Evolutionary conservation across 1,140 invertebrate species (phyloP).

Genomic region (Charaxes varanes): DNA sequence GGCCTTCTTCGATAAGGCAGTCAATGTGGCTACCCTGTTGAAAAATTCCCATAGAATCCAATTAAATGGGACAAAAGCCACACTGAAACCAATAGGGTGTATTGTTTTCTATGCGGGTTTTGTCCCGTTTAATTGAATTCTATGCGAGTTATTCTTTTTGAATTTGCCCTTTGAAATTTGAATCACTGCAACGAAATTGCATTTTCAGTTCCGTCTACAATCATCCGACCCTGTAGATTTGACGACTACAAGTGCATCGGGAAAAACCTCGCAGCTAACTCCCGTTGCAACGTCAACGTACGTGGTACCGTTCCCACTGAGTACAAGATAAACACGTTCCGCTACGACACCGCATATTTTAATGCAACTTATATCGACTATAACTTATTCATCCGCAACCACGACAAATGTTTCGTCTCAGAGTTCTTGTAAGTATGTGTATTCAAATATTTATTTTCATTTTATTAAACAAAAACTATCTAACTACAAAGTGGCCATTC

Average conservation of each 20-base stretch:
- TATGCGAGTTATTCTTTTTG: too few relatives aligned
- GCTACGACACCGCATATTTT: slow-evolving; percentile 44
- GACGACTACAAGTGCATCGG: slow-evolving; percentile 27
- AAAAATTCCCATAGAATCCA: not conserved
- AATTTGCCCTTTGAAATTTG: too few relatives aligned
- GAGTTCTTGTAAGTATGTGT: slow-evolving; percentile 51
- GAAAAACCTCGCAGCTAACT: slow-evolving; percentile 32
- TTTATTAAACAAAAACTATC: too few relatives aligned
- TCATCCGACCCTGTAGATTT: slow-evolving; percentile 28
- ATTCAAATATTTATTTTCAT: not conserved
- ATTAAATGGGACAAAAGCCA: not conserved
- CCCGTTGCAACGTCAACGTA: slow-evolving; percentile 28
- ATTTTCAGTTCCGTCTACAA: slow-evolving; percentile 11
- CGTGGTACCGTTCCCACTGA: slow-evolving; percentile 18
- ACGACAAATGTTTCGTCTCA: slow-evolving; percentile 34
- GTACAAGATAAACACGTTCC: slow-evolving; percentile 28
- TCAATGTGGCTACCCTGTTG: too few relatives aligned
- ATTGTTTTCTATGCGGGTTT: too few relatives aligned
- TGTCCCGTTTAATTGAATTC: too few relatives aligned
- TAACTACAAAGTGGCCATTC: too few relatives aligned
- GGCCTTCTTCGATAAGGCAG: too few relatives aligned
- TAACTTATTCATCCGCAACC: slow-evolving; percentile 34
- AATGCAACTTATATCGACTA: slow-evolving; percentile 44
- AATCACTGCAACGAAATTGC: too few relatives aligned
- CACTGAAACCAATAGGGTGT: too few relatives aligned